phyloP scores from a whole-genome alignment of 1,140 invertebrate genomes.

The Pygmarrhopalites habei region DNA sequence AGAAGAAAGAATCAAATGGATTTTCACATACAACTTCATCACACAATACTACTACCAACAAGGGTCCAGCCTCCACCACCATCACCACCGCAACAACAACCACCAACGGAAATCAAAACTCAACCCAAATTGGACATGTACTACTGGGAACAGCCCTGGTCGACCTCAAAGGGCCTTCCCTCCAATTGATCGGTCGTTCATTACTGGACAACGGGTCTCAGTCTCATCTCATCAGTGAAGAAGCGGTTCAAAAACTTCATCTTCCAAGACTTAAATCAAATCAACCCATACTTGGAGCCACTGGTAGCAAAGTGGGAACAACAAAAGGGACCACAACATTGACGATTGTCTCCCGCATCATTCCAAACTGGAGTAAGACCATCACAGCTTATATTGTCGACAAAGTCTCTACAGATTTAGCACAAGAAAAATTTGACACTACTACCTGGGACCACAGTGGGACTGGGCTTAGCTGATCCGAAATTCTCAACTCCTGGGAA shows the following conservation, averaged over 20 bases:
- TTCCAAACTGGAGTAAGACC: neutral
- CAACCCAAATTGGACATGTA: neutral
- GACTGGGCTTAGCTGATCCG: constrained; percentile 40
- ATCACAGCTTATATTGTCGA: neutral
- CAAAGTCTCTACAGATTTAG: neutral
- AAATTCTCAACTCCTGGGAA: neutral
- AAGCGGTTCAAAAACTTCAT: neutral
- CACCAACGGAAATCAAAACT: too few species aligned
- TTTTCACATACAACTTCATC: too few species aligned
- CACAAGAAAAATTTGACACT: neutral
- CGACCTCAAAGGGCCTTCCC: neutral
- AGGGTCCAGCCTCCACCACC: too few species aligned
- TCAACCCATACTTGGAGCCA: neutral
- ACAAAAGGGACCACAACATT: neutral
- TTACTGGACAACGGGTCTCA: constrained; percentile 7
- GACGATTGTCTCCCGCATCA: neutral
- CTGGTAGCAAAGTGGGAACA: neutral
- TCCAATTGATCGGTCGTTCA: neutral
- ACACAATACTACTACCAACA: too few species aligned
- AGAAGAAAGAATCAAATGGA: too few species aligned
- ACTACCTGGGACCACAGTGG: neutral
- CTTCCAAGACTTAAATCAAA: neutral
- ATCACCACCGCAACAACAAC: too few species aligned
- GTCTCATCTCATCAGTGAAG: neutral
- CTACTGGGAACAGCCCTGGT: neutral